Percentiles rank a stretch among this genome's conserved stretches.
These are phyloP conservation scores for Syngnathus floridae DNA, from an alignment of 2,113 vertebrate species.

Conservation along the genomic window DNA sequence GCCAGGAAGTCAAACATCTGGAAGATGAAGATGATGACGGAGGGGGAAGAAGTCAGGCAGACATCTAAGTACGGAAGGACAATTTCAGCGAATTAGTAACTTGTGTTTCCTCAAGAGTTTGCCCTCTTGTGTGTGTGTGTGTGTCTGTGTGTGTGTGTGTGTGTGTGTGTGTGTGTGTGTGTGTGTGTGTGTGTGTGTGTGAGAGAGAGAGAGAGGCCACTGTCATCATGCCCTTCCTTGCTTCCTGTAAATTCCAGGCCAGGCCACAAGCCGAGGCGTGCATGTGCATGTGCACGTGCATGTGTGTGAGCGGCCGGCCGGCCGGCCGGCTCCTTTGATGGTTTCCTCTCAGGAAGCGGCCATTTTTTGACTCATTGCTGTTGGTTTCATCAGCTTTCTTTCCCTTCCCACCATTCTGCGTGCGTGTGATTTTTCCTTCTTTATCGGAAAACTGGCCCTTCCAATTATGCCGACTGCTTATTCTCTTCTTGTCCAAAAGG, in stretches of 20 bases:
- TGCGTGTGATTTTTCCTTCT: not conserved
- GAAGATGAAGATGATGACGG: constrained; percentile 29
- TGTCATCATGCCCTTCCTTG: not conserved
- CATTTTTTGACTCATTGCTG: not conserved
- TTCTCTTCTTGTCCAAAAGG: too few relatives aligned
- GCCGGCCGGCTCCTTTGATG: not conserved
- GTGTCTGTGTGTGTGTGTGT: not conserved
- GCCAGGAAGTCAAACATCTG: constrained; percentile 66
- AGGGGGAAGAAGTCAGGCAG: constrained; percentile 43
- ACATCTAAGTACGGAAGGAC: constrained; percentile 51
- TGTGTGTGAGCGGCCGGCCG: too few relatives aligned
- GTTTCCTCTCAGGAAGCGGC: constrained; percentile 1
- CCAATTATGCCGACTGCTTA: too few relatives aligned
- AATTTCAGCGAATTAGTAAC: constrained; percentile 62
- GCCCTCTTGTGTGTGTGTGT: constrained; percentile 19
- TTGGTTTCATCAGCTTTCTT: not conserved
- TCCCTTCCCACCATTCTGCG: not conserved
- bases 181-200: constrained; percentile 2
- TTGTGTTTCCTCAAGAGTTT: constrained; percentile 56
- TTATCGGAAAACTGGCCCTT: too few relatives aligned
- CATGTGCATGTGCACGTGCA: not conserved
- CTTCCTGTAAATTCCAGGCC: not conserved
- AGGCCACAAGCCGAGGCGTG: constrained; percentile 3
- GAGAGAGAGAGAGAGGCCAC: not conserved
- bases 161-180: not conserved